phyloP scores from a whole-genome alignment of 2,113 vertebrate genomes.

The Grus americana region DNA sequence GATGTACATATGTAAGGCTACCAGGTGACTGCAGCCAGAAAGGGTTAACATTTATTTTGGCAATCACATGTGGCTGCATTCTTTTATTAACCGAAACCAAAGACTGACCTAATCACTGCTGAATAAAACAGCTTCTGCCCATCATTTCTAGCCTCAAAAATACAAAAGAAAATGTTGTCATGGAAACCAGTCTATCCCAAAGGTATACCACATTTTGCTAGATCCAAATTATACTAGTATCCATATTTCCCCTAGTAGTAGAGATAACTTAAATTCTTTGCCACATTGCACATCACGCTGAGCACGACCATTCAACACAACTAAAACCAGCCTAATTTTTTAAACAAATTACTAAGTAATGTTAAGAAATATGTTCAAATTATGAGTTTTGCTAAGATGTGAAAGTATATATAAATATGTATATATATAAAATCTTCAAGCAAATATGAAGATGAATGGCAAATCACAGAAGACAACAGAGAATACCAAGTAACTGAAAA shows the following conservation, averaged over 20 bases:
- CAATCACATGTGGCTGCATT: background rate
- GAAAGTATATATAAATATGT: background rate
- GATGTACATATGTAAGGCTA: background rate
- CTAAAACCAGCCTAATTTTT: background rate
- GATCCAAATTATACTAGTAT: slow-evolving; percentile 46
- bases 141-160: slow-evolving; percentile 61
- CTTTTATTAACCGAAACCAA: background rate
- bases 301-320: background rate
- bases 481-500: background rate
- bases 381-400: background rate
- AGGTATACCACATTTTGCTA: slow-evolving; percentile 52
- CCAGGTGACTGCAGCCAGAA: background rate
- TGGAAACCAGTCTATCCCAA: slow-evolving; percentile 70
- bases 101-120: slow-evolving; percentile 35
- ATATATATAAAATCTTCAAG: background rate
- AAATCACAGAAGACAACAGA: background rate
- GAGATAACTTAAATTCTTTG: background rate
- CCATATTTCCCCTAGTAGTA: slow-evolving; percentile 3
- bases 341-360: background rate
- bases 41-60: background rate
- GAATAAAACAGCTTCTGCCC: slow-evolving; percentile 39
- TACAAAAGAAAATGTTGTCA: slow-evolving; percentile 67
- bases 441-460: background rate
- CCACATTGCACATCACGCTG: background rate
- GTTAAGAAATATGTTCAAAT: background rate